phyloP scores from a whole-genome alignment of 2,113 vertebrate species.

The Romanogobio albipinnatus region DNA sequence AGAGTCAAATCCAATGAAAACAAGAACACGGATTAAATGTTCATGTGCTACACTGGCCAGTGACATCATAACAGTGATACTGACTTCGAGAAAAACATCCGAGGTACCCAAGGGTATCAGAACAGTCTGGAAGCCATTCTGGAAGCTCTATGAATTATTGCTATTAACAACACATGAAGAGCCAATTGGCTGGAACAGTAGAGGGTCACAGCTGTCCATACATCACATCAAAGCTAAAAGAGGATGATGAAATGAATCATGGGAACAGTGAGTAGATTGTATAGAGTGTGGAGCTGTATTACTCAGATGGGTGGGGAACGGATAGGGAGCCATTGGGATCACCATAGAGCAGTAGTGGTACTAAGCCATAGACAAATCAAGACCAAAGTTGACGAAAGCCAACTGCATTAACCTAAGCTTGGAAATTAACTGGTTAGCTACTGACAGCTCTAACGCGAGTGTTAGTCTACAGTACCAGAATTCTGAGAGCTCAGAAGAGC shows the following conservation, averaged over 20 bases:
- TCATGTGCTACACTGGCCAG: neutral
- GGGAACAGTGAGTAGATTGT: neutral
- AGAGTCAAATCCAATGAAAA: slow-evolving; percentile 22
- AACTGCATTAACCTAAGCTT: neutral
- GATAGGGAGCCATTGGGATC: no score
- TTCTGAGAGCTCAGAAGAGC: neutral
- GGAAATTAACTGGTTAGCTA: neutral
- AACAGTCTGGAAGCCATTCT: slow-evolving; percentile 1
- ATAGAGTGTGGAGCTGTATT: neutral
- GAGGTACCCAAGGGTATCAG: neutral
- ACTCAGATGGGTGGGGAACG: slow-evolving; percentile 12
- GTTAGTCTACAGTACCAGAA: neutral
- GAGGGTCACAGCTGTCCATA: slow-evolving; percentile 31
- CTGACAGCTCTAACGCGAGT: neutral
- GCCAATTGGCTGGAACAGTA: slow-evolving; percentile 22
- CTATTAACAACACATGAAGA: slow-evolving; percentile 28
- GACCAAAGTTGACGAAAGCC: neutral
- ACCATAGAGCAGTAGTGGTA: neutral
- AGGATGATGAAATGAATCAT: neutral
- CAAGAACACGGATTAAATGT: slow-evolving; percentile 12
- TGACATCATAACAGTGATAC: slow-evolving; percentile 34
- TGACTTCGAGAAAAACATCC: slow-evolving; percentile 1
- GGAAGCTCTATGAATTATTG: slow-evolving; percentile 22
- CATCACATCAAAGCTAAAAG: slow-evolving; percentile 1
- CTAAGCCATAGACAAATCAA: neutral